Conservation (phyloP, 2,113 vertebrate species). For the Hymenochirus boettgeri region DNA sequence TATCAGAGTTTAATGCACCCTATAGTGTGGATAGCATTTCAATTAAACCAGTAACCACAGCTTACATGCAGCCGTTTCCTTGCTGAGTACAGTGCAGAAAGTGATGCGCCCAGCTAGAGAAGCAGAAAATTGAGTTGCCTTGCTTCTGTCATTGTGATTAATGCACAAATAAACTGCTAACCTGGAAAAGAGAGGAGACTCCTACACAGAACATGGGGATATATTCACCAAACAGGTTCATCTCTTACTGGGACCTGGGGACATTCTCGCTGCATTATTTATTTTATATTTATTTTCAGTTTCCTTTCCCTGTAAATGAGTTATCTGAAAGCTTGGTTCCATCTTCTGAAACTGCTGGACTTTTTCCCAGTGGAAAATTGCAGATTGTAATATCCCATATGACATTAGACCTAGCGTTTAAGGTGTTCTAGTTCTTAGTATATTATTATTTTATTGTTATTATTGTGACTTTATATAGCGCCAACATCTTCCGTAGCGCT, state of each 20-base stretch:
- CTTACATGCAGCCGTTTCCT: slow-evolving; percentile 97
- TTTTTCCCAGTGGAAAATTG: too few relatives aligned
- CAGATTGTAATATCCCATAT: too few relatives aligned
- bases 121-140: slow-evolving; percentile 99
- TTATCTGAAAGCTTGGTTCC: too few relatives aligned
- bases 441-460: too few relatives aligned
- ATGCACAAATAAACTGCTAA: slow-evolving; percentile 97
- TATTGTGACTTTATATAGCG: too few relatives aligned
- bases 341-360: too few relatives aligned
- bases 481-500: too few relatives aligned
- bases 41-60: slow-evolving; percentile 99
- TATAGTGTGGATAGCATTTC: slow-evolving; percentile 99
- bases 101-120: slow-evolving; percentile 96
- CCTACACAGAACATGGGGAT: slow-evolving; percentile 61
- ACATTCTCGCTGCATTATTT: background rate
- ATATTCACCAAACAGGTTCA: slow-evolving; percentile 5
- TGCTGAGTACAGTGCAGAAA: slow-evolving; percentile 89
- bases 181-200: slow-evolving; percentile 70
- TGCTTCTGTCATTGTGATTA: slow-evolving; percentile 99
- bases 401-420: too few relatives aligned
- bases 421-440: too few relatives aligned
- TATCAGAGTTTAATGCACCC: slow-evolving; percentile 99
- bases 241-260: slow-evolving; percentile 16
- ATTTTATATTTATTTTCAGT: slow-evolving; percentile 7
- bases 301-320: too few relatives aligned